Conservation (phyloP, 2,113 vertebrate species). For the Kobus ellipsiprymnus region DNA sequence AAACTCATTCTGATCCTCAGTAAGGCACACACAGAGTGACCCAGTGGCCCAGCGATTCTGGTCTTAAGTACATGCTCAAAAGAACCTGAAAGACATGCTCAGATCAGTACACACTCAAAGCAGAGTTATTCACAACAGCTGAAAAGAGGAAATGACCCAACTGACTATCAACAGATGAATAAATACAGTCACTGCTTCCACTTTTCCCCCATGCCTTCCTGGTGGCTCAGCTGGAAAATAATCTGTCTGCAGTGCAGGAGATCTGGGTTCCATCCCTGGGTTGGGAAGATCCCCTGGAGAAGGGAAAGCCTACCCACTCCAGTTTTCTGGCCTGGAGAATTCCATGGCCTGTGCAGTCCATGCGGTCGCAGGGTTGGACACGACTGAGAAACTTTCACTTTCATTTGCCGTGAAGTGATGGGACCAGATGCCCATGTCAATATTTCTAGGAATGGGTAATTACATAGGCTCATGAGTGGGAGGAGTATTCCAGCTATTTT, state of each 20-base stretch:
- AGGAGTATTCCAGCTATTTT: background rate
- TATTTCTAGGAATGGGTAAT: background rate
- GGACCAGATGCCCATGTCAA: background rate
- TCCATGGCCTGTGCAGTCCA: background rate
- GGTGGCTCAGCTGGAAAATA: background rate
- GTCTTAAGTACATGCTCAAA: background rate
- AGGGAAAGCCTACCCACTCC: background rate
- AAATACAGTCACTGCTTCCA: background rate
- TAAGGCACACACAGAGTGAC: fast-evolving
- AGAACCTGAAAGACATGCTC: background rate
- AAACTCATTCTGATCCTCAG: background rate
- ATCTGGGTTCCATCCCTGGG: background rate
- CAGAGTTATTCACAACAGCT: background rate
- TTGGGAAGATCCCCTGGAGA: background rate
- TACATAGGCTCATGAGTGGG: background rate
- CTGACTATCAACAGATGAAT: background rate
- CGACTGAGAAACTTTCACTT: background rate
- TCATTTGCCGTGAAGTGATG: background rate
- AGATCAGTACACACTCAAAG: background rate
- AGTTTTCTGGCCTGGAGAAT: background rate
- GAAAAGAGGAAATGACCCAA: background rate
- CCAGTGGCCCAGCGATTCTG: fast-evolving
- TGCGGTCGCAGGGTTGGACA: background rate
- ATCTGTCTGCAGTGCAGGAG: background rate
- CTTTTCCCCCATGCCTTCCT: background rate